Conservation (phyloP, 2,797 vertebrate genomes). For the Coracias cyanogaster region DNA sequence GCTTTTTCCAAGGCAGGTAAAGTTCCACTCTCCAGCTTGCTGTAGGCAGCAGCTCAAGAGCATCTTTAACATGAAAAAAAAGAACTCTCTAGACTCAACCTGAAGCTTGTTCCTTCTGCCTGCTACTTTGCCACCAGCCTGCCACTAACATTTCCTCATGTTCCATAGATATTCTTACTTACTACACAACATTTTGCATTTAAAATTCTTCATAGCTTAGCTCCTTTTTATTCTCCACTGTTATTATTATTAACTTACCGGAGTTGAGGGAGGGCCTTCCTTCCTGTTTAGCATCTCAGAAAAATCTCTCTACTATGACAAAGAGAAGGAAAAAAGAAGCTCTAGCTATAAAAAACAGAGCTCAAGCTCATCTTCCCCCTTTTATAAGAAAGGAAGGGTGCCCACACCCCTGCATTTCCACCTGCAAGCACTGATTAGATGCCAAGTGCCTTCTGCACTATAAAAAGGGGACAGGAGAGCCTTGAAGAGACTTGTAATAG, state of each 20-base stretch:
- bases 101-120: background rate
- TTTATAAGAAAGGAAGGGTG: background rate
- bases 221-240: background rate
- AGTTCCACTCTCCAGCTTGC: background rate
- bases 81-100: background rate
- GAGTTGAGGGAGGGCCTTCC: background rate
- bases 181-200: background rate
- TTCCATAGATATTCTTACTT: background rate
- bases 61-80: background rate
- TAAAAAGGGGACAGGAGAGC: background rate
- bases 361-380: background rate
- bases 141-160: background rate
- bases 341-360: background rate
- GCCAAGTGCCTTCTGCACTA: background rate
- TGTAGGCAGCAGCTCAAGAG: background rate
- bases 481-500: background rate
- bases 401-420: background rate
- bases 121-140: background rate
- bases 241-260: background rate
- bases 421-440: background rate
- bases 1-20: background rate
- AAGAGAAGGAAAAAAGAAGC: background rate
- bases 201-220: background rate
- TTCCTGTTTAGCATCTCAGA: fast-evolving
- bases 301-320: background rate